A percentile compares a stretch with the other conserved stretches of the same genome.
These are phyloP conservation scores for Chinchilla lanigera DNA, from an alignment of 2,113 vertebrate species.

Conservation along the genomic window DNA sequence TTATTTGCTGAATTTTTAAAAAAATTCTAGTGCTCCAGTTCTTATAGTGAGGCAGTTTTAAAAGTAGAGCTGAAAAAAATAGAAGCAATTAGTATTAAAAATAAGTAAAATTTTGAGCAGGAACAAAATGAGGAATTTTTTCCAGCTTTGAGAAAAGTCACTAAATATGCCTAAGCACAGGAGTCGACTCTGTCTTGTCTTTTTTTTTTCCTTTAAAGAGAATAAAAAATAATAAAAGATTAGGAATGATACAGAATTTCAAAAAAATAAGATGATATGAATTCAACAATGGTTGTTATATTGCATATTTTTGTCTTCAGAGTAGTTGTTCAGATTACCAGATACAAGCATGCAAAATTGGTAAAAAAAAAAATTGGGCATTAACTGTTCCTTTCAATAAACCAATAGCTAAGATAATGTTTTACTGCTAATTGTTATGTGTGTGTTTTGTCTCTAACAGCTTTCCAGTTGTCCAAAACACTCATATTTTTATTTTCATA, in stretches of 20 bases:
- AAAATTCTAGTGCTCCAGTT: not conserved
- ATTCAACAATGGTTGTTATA: too few species aligned
- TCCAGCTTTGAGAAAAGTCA: not conserved
- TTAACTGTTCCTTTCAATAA: too few species aligned
- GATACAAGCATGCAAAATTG: too few species aligned
- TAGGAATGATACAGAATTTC: too few species aligned
- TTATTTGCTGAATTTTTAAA: not conserved
- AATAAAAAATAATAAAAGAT: too few species aligned
- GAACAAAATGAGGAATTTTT: not conserved
- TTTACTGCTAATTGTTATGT: not conserved
- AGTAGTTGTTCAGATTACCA: too few species aligned
- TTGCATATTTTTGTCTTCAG: too few species aligned
- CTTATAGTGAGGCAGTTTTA: not conserved
- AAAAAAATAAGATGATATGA: too few species aligned
- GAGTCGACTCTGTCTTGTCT: not conserved
- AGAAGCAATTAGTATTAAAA: constrained; percentile 25
- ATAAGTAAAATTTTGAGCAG: not conserved
- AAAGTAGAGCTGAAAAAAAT: constrained; percentile 32
- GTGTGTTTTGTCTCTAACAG: not conserved
- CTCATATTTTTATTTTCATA: not conserved
- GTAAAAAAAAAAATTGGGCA: too few species aligned
- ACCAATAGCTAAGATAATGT: too few species aligned
- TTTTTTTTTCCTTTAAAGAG: too few species aligned
- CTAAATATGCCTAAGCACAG: not conserved
- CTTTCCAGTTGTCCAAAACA: not conserved